Base-by-base conservation (phyloP, 2,113 vertebrate genomes). In the Peromyscus leucopus region DNA sequence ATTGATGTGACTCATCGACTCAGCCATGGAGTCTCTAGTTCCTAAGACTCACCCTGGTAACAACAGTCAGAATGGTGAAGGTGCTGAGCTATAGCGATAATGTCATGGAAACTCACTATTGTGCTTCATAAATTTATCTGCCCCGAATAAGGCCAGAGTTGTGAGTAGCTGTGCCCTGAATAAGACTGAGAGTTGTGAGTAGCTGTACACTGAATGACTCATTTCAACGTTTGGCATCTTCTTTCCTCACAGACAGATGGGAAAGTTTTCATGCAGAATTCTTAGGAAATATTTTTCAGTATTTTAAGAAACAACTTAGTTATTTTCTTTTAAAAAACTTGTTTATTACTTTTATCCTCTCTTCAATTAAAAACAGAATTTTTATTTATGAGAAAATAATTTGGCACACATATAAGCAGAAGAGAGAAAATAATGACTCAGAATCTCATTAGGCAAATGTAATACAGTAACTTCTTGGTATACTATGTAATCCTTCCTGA, bases 261-360 rank as follows among this genome's bases (percentile, higher is more conserved):
- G n/a, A 71, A 88, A 67, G n/a, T 48, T 93, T 95, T 82, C 89
- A 46, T 33, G 55, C 51, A 93, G 26, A 83, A 33, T 78, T 86
- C 36, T 86, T 26, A 11, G n/a, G 42, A 95, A 93, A 92, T 93
- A 80, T 69, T 93, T 91, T 84, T 95, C 55, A 69, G 46, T 93
- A 85, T 93, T 91, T 85, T 61, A 31, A 79, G 48, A 63, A 46
- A 84, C 39, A 67, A 48, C 16, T 46, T 76, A 22, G 0, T 48
- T 24, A 22, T 36, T 86, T 92, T 65, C 36, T 42, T 12, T 5
- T 16, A 42, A 82, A 82, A 86, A 67, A 86, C 63, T 69, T 87
- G 42, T 69, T 69, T 87, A 67, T 22, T 67, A 17, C 55, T 85
- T 95, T 75, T 72, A 57, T 75, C 84, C 82, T 89, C 7, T 48